These are phyloP conservation scores for Panulirus ornatus DNA, from an alignment of 1,140 invertebrate genomes.

Conservation along the genomic window DNA sequence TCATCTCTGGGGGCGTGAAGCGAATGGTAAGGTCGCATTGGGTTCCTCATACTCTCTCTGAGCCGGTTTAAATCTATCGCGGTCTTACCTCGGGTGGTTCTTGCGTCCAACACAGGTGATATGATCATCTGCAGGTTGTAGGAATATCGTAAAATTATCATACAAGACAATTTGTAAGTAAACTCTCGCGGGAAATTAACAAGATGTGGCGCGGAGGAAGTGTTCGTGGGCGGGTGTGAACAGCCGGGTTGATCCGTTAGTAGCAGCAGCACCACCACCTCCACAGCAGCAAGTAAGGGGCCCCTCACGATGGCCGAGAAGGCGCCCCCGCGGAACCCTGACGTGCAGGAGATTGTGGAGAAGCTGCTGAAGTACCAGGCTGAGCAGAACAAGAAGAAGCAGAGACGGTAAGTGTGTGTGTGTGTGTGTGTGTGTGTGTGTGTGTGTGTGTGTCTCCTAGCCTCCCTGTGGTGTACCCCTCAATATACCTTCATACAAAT, in stretches of 20 bases:
- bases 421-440: background rate
- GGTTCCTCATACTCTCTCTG: background rate
- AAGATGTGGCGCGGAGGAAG: background rate
- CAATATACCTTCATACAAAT: background rate
- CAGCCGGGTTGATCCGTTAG: background rate
- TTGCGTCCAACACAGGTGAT: background rate
- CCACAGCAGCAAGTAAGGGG: background rate
- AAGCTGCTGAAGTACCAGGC: conserved; percentile 59
- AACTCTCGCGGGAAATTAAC: background rate
- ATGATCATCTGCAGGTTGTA: no score
- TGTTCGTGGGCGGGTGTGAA: background rate
- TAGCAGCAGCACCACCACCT: background rate
- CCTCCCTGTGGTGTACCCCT: background rate
- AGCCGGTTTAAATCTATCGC: no score
- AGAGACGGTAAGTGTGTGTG: conserved; percentile 43
- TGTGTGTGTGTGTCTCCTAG: background rate
- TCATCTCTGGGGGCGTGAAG: background rate
- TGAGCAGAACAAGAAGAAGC: conserved; percentile 63
- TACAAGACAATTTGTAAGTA: background rate
- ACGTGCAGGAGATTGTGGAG: conserved; percentile 65
- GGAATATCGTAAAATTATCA: no score
- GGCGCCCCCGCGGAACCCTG: background rate
- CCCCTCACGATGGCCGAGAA: conserved; percentile 33
- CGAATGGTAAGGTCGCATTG: background rate
- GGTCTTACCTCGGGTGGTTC: background rate